A percentile compares a stretch with the other conserved stretches of the same genome.
Conservation (phyloP, 2,113 vertebrate species). For the Microcebus lehilahytsara region DNA sequence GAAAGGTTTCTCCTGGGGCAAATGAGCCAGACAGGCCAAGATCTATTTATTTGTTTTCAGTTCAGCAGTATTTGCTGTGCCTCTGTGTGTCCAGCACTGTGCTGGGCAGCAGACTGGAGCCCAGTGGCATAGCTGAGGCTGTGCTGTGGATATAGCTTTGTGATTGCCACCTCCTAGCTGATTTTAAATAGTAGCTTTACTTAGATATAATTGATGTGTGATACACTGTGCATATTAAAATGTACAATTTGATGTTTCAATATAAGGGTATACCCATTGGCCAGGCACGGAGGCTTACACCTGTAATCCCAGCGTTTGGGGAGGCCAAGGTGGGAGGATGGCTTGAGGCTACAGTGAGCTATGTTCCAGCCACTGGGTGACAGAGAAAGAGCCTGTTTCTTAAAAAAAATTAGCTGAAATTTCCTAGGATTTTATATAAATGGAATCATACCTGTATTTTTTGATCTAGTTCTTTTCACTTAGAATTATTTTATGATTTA, state of each 20-base stretch:
- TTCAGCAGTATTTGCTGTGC: too few species aligned
- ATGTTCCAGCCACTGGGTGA: too few species aligned
- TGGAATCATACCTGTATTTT: not conserved
- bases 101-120: too few species aligned
- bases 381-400: too few species aligned
- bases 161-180: not conserved
- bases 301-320: too few species aligned
- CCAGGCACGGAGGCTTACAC: too few species aligned
- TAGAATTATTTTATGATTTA: not conserved
- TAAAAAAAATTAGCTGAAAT: not conserved
- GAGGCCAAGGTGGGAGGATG: too few species aligned
- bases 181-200: not conserved
- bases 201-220: not conserved
- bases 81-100: not conserved
- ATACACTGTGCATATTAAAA: not conserved
- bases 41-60: not conserved
- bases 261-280: not conserved
- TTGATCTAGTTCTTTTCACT: not conserved
- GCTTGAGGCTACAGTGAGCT: too few species aligned
- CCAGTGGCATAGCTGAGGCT: not conserved
- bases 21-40: not conserved
- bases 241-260: not conserved
- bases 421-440: not conserved
- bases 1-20: not conserved
- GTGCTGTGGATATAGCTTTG: not conserved